Evolutionary conservation across 2,797 vertebrate genomes (phyloP).

Genomic region (Coccyzus lansbergi): DNA sequence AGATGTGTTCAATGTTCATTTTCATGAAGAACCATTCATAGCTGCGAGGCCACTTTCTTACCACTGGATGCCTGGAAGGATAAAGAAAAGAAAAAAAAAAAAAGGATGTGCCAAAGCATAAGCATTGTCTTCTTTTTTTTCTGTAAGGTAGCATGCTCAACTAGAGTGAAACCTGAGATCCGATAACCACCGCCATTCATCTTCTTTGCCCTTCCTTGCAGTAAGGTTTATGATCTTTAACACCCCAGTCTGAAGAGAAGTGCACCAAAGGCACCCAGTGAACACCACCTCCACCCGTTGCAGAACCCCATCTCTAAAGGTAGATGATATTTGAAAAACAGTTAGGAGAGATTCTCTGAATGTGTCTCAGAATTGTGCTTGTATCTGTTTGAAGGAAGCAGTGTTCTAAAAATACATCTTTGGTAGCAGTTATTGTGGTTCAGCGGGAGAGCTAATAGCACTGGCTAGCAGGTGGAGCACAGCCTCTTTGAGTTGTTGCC

Average conservation of each 20-base stretch:
- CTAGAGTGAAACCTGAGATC: not conserved
- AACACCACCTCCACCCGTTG: not conserved
- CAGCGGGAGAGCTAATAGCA: accelerated
- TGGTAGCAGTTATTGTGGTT: not conserved
- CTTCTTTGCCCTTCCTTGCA: not conserved
- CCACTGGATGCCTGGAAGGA: constrained; percentile 75
- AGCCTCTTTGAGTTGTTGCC: not conserved
- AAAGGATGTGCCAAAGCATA: not conserved
- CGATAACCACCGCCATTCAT: not conserved
- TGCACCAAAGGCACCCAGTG: not conserved
- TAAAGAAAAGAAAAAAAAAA: not conserved
- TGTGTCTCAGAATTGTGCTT: not conserved
- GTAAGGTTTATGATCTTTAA: not conserved
- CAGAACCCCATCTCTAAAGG: not conserved
- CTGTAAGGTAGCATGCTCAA: not conserved
- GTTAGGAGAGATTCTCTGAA: not conserved
- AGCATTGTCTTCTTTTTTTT: not conserved
- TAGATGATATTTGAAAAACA: not conserved
- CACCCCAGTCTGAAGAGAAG: not conserved
- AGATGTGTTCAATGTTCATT: constrained; percentile 79
- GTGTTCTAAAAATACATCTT: not conserved
- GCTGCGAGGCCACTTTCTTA: constrained; percentile 81
- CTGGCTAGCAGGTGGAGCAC: not conserved
- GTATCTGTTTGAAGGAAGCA: not conserved
- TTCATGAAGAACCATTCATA: constrained; percentile 84